Conservation (phyloP, 1,140 invertebrate genomes). For the Drosophila mayri region DNA sequence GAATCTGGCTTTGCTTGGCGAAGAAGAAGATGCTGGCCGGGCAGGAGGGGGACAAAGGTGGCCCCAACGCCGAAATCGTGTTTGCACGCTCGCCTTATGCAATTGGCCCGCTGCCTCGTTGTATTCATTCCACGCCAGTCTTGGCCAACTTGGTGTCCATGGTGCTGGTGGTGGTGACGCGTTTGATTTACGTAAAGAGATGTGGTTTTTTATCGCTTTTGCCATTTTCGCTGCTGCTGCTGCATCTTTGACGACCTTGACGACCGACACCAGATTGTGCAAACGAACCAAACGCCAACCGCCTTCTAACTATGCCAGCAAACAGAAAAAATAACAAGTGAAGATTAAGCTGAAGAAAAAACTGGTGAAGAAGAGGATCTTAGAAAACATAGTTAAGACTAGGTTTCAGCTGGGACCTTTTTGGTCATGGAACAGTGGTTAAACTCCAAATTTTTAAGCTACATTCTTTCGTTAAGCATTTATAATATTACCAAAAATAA, state of each 20-base stretch:
- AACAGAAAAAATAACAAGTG: constrained; percentile 18
- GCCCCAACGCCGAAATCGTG: constrained; percentile 31
- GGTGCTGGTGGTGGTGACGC: constrained; percentile 29
- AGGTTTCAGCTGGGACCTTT: constrained; percentile 29
- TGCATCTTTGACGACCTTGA: constrained; percentile 53
- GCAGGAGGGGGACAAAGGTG: constrained; percentile 22
- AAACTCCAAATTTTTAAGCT: neutral
- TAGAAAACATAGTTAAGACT: constrained; percentile 28
- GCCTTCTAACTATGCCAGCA: constrained; percentile 44
- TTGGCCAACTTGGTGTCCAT: constrained; percentile 35
- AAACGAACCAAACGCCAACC: constrained; percentile 35
- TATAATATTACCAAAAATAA: neutral
- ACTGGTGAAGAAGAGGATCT: constrained; percentile 23
- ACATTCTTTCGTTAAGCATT: no score
- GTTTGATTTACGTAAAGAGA: constrained; percentile 46
- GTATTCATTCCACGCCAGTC: constrained; percentile 34
- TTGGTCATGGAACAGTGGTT: constrained; percentile 13
- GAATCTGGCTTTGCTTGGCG: neutral
- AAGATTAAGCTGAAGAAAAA: constrained; percentile 44
- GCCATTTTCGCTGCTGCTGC: constrained; percentile 35
- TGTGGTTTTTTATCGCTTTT: constrained; percentile 19
- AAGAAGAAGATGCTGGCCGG: constrained; percentile 23
- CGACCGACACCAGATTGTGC: constrained; percentile 47
- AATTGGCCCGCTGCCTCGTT: constrained; percentile 32
- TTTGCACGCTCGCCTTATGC: constrained; percentile 51